phyloP scores from a whole-genome alignment of 2,797 vertebrate species.

The Poliocrania exsul region DNA sequence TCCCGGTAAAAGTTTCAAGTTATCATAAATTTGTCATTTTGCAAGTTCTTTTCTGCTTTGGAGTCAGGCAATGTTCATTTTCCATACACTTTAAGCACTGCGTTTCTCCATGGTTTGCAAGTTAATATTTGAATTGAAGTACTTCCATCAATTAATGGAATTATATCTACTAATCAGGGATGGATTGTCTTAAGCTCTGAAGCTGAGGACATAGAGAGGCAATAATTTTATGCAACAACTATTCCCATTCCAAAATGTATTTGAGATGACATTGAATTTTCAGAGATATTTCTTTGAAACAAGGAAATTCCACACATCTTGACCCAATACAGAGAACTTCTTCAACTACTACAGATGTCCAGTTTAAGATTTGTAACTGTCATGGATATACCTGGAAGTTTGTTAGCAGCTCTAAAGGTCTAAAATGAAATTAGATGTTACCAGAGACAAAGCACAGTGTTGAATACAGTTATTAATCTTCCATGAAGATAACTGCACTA shows the following conservation, averaged over 20 bases:
- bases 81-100: fast-evolving
- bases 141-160: neutral
- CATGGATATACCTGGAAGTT: neutral
- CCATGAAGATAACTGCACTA: fast-evolving
- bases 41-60: neutral
- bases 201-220: neutral
- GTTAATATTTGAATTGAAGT: neutral
- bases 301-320: neutral
- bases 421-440: neutral
- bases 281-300: neutral
- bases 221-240: neutral
- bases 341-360: neutral
- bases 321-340: neutral
- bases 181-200: neutral
- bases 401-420: neutral
- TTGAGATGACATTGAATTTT: neutral
- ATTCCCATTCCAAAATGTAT: neutral
- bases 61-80: neutral
- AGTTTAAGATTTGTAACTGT: neutral
- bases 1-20: neutral
- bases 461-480: neutral
- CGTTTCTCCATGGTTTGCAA: neutral
- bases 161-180: neutral
- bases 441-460: neutral
- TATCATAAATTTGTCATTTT: neutral